phyloP scores from a whole-genome alignment of 1,140 invertebrate genomes.

The Callitettix versicolor region DNA sequence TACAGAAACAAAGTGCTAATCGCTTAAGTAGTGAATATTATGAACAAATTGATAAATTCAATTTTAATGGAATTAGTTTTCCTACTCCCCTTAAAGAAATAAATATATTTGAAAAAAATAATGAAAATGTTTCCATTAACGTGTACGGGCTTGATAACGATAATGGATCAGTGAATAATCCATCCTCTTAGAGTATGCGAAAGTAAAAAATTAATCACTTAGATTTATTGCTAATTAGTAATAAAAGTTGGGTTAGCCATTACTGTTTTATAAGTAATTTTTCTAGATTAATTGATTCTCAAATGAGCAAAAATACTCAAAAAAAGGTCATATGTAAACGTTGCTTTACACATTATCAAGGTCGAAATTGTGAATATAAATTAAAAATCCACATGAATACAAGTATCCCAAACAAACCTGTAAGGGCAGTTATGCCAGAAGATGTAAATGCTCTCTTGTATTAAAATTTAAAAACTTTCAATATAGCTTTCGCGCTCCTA shows the following conservation, averaged over 20 bases:
- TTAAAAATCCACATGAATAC: constrained; percentile 2
- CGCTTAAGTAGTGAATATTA: too few relatives aligned
- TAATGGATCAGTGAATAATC: too few relatives aligned
- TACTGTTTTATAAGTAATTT: constrained; percentile 12
- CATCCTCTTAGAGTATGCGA: constrained; percentile 6
- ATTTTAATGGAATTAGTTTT: too few relatives aligned
- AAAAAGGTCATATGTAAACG: constrained; percentile 5
- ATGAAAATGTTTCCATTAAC: constrained; percentile 9
- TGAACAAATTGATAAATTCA: too few relatives aligned
- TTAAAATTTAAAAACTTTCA: constrained; percentile 12
- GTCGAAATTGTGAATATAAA: neutral
- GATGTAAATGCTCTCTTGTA: neutral
- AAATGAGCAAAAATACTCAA: constrained; percentile 1
- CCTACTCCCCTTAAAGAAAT: too few relatives aligned
- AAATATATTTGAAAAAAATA: too few relatives aligned
- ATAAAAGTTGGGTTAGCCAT: neutral
- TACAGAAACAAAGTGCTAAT: constrained; percentile 1
- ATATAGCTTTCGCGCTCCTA: neutral
- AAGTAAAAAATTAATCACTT: neutral
- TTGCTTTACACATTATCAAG: constrained; percentile 12
- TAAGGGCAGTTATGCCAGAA: neutral
- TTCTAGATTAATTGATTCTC: neutral
- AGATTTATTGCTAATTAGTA: constrained; percentile 3
- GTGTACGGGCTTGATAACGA: constrained; percentile 7
- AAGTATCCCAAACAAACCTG: neutral